phyloP scores from a whole-genome alignment of 2,113 vertebrate genomes.

The Rhadina sibilatrix region DNA sequence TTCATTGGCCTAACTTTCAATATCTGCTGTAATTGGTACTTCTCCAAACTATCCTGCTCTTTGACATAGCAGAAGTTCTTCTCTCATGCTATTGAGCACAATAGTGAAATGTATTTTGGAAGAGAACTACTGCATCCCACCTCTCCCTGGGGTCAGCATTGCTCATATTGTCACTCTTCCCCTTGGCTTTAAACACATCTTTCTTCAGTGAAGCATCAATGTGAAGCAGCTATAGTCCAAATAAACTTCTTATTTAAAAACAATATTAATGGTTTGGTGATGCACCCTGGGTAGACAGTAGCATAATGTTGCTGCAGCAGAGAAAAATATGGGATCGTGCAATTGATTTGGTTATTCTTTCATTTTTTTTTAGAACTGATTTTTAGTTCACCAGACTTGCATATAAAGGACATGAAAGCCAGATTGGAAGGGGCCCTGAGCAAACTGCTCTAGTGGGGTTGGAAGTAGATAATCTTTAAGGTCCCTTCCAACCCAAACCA shows the following conservation, averaged over 20 bases:
- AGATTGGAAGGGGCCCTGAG: not conserved
- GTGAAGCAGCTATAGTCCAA: not conserved
- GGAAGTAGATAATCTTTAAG: not conserved
- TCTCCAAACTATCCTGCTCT: not conserved
- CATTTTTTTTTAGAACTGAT: not conserved
- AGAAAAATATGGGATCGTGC: not conserved
- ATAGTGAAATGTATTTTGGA: not conserved
- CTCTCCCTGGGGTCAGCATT: not conserved
- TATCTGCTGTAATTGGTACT: not conserved
- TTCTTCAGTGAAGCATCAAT: not conserved
- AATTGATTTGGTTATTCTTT: not conserved
- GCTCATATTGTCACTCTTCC: not conserved
- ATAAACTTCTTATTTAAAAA: not conserved
- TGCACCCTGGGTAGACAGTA: not conserved
- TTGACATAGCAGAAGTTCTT: not conserved
- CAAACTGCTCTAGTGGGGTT: not conserved
- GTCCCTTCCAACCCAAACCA: not conserved
- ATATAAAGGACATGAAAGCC: not conserved
- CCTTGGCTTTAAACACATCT: not conserved
- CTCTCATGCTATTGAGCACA: rapidly evolving
- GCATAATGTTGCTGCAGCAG: not conserved
- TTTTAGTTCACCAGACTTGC: not conserved
- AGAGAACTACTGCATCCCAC: not conserved
- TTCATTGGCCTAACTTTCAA: not conserved
- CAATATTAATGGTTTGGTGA: not conserved